Conservation (phyloP, 2,888 invertebrate species). For the Boloria euphrosyne region DNA sequence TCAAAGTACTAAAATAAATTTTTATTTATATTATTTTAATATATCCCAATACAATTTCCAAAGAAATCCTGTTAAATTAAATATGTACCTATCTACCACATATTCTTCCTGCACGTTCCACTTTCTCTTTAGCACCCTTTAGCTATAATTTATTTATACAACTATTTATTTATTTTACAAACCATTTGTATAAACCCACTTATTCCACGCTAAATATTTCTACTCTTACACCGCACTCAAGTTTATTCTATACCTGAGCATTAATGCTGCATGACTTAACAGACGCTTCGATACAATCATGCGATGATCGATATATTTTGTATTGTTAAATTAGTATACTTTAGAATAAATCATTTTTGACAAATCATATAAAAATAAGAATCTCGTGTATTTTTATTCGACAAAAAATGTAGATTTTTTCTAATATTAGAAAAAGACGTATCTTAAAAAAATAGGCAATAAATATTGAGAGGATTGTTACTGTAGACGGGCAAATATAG, state of each 20-base stretch:
- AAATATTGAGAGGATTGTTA: not conserved
- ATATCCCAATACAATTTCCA: constrained; percentile 22
- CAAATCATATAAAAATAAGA: not conserved
- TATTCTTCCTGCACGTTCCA: constrained; percentile 27
- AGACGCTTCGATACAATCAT: constrained; percentile 18
- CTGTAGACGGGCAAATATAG: constrained; percentile 9
- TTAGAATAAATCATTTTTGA: not conserved
- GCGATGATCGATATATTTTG: constrained; percentile 4
- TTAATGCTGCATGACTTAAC: constrained; percentile 25
- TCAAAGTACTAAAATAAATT: constrained; percentile 1
- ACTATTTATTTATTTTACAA: constrained; percentile 5
- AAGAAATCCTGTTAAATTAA: constrained; percentile 8
- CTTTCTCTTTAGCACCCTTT: constrained; percentile 23
- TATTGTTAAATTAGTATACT: constrained; percentile 7
- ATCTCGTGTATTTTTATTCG: not conserved
- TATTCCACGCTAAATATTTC: constrained; percentile 32
- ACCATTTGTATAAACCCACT: constrained; percentile 26
- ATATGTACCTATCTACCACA: constrained; percentile 15
- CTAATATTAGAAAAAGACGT: not conserved
- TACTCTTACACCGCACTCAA: constrained; percentile 32
- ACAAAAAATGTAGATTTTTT: not conserved
- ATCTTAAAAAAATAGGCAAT: constrained; percentile 6
- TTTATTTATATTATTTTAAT: not conserved
- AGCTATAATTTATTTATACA: constrained; percentile 16
- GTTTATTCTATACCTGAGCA: constrained; percentile 16